Percentiles rank a stretch among this genome's conserved stretches.
Evolutionary conservation across 2,797 vertebrate genomes (phyloP).

Genomic region (Thripadectes ignobilis): DNA sequence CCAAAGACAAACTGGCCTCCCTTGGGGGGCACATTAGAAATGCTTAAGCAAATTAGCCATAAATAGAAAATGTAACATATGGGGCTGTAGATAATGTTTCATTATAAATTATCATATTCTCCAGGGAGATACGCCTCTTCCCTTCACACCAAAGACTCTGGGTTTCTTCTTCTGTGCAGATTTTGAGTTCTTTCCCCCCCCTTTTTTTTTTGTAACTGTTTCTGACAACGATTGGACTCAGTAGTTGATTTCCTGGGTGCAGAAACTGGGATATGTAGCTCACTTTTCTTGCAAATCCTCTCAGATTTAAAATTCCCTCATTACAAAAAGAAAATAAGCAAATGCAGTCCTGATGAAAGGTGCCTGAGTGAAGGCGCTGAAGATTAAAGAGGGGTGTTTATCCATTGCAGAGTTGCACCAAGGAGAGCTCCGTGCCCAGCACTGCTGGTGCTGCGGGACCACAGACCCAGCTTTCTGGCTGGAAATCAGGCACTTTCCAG

Average conservation of each 20-base stretch:
- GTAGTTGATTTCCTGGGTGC: background rate
- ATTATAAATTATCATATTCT: conserved; percentile 66
- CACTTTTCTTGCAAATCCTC: conserved; percentile 8
- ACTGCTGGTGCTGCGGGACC: accelerated
- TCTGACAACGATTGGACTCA: background rate
- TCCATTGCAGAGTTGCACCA: background rate
- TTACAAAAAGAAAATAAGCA: background rate
- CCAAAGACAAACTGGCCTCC: conserved; percentile 49
- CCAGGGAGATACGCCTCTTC: conserved; percentile 56
- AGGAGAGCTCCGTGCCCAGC: background rate
- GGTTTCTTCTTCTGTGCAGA: conserved; percentile 36
- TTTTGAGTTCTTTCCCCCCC: background rate
- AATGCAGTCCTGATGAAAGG: background rate
- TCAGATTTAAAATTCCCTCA: background rate
- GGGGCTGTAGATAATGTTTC: conserved; percentile 68
- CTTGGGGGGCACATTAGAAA: conserved; percentile 30
- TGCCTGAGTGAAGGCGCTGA: background rate
- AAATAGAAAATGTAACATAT: conserved; percentile 71
- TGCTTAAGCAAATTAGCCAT: conserved; percentile 66
- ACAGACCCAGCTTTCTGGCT: background rate
- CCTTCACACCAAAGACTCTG: conserved; percentile 33
- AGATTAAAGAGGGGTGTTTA: background rate
- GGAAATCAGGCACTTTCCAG: background rate
- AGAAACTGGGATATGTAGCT: background rate
- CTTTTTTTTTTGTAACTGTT: background rate